Base-by-base conservation (phyloP, 2,888 invertebrate species). In the Torymus tubicola region DNA sequence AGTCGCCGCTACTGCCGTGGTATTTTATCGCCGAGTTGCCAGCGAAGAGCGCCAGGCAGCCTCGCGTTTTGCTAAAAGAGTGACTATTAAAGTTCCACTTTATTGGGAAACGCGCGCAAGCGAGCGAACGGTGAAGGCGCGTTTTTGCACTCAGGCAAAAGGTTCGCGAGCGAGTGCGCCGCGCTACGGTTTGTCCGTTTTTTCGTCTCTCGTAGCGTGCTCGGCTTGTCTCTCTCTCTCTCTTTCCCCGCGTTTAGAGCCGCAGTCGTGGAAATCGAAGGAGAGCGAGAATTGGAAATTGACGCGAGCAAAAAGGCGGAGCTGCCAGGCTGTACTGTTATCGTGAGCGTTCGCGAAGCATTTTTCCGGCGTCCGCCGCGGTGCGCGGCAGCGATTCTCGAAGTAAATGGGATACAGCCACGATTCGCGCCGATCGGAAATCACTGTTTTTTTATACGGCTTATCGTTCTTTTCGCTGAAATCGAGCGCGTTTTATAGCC, bases 31-130 rank as follows among this genome's bases (percentile, higher is more conserved):
- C 24, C 64, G 72, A n/a, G 60, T 5, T 57, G 31, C 50, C 12
- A 52, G 67, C 18, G 53, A 55, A 18, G 21, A 57, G 42, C 31
- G 3, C 5, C 31, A 31, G 42, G 8, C 42, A 42, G 42, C 42
- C 42, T 42, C 42, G 42, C 71, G 55, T 58, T 70, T 63, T 70
- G 64, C 57, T 78, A 68, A 73, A 42, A 58, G 52, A 53, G 63
- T 70, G 67, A 76, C 71, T 71, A 71, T 76, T 80, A 71, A 76
- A 71, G 76, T 76, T 50, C 50, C 60, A 80, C 61, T 80, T 72
- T 69, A 70, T 74, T 70, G 70, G 57, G 68, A 72, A 71, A 72
- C 68, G 58, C 67, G 75, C 53, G 31, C 53, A 57, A 57, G 57
- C 53, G 50, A 13, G 12, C 31, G 16, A 72, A 72, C 63, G 53